phyloP scores from a whole-genome alignment of 1,140 invertebrate genomes.

The Leptinotarsa lineolata region DNA sequence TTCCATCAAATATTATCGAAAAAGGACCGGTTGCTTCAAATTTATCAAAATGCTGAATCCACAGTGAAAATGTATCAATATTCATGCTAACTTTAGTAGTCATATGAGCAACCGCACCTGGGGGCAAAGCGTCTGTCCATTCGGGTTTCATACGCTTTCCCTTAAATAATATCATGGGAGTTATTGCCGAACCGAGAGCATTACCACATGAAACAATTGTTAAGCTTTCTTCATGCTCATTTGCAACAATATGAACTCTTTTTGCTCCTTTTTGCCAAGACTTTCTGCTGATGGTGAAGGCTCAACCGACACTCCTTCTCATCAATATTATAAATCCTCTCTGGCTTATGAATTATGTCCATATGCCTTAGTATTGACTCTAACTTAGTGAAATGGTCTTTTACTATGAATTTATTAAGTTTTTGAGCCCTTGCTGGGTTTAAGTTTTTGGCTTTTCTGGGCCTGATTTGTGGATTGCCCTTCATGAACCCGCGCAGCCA shows the following conservation, averaged over 20 bases:
- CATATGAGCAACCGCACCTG: conserved; percentile 46
- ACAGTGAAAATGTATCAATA: conserved; percentile 47
- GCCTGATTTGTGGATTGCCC: too few species aligned
- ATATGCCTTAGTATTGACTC: too few species aligned
- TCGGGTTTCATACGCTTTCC: conserved; percentile 47
- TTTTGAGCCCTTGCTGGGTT: too few species aligned
- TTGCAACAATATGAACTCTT: conserved; percentile 45
- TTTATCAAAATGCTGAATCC: conserved; percentile 50
- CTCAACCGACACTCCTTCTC: conserved; percentile 54
- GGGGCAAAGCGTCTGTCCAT: conserved; percentile 45
- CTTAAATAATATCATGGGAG: too few species aligned
- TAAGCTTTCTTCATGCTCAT: conserved; percentile 51
- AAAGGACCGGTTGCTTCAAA: conserved; percentile 46
- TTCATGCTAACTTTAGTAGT: conserved; percentile 54
- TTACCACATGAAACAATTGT: conserved; percentile 53
- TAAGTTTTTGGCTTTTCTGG: too few species aligned
- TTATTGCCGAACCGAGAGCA: conserved; percentile 50
- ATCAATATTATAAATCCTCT: too few species aligned
- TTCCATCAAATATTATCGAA: conserved; percentile 55
- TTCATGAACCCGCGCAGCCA: too few species aligned
- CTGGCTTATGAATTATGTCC: too few species aligned
- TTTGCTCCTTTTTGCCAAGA: conserved; percentile 39
- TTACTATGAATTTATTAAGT: too few species aligned
- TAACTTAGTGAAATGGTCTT: too few species aligned
- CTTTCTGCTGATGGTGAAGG: neutral